Evolutionary conservation across 2,113 vertebrate genomes (phyloP).

Genomic region (Rhea americana): DNA sequence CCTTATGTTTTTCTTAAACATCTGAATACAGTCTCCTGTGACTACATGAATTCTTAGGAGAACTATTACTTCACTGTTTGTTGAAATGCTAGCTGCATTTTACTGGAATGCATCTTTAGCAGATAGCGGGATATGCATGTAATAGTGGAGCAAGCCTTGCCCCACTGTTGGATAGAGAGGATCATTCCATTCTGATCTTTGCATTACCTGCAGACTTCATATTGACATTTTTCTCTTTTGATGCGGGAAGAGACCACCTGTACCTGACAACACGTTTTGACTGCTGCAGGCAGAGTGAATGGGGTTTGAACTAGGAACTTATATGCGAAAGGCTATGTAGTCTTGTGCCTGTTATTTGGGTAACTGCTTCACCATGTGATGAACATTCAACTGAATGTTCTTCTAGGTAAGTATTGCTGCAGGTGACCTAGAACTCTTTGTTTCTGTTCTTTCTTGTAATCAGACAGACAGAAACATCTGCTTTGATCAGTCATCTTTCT

Average conservation of each 20-base stretch:
- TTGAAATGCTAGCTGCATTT: background rate
- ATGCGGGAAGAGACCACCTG: background rate
- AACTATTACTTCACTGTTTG: background rate
- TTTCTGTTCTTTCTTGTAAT: conserved; percentile 29
- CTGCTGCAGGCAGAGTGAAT: background rate
- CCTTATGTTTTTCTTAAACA: background rate
- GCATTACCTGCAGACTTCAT: background rate
- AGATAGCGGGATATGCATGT: background rate
- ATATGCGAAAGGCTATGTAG: background rate
- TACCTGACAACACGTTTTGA: background rate
- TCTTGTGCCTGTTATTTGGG: background rate
- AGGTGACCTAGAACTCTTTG: conserved; percentile 1
- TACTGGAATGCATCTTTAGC: background rate
- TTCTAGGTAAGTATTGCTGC: background rate
- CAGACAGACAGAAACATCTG: conserved; percentile 43
- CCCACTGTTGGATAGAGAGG: accelerated
- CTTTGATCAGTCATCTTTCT: conserved; percentile 63
- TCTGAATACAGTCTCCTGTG: background rate
- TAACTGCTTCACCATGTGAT: background rate
- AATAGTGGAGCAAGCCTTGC: background rate
- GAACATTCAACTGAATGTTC: background rate
- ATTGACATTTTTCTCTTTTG: background rate
- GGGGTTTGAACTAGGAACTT: background rate
- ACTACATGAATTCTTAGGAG: background rate
- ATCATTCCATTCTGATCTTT: background rate